phyloP scores from a whole-genome alignment of 2,888 invertebrate genomes.

The Periphyllus acericola region DNA sequence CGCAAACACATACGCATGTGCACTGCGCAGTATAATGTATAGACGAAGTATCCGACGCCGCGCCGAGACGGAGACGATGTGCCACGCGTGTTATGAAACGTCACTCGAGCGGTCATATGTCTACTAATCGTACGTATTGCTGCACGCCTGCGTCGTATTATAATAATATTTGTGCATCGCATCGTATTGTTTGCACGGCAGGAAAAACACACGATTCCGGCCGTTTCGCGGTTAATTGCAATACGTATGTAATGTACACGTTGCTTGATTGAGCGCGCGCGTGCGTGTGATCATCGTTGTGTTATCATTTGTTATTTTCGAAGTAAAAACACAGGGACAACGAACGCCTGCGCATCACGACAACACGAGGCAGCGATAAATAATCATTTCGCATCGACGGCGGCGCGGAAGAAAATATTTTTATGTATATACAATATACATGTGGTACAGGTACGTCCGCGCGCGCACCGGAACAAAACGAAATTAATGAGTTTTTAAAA shows the following conservation, averaged over 20 bases:
- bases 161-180: no score
- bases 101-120: no score
- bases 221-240: not conserved
- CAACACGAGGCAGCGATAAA: slow-evolving; percentile 23
- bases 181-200: no score
- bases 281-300: no score
- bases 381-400: slow-evolving; percentile 42
- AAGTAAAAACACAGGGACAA: not conserved
- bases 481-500: slow-evolving; percentile 61
- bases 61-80: not conserved
- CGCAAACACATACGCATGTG: no score
- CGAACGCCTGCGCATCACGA: not conserved
- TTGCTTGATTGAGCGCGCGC: no score
- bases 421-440: no score
- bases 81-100: no score
- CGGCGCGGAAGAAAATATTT: not conserved
- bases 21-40: no score
- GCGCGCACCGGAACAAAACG: slow-evolving; percentile 58
- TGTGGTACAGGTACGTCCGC: no score
- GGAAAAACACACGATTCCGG: not conserved
- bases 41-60: no score
- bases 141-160: not conserved
- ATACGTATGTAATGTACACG: no score
- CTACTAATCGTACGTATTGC: not conserved
- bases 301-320: not conserved